Evolutionary conservation across 2,797 vertebrate genomes (phyloP).

Genomic region (Onychomys torridus): DNA sequence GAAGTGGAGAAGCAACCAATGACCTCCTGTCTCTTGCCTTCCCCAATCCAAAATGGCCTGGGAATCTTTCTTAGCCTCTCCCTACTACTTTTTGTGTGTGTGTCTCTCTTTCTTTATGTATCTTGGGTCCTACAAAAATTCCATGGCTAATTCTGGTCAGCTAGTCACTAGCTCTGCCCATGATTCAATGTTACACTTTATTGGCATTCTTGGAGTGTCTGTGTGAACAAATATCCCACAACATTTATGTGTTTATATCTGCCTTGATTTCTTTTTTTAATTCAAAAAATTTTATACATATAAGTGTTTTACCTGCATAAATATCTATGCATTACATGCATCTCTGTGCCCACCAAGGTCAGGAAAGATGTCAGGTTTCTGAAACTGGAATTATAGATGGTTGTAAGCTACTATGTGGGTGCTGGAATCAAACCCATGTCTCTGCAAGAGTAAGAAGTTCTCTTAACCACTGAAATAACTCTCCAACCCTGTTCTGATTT

Average conservation of each 20-base stretch:
- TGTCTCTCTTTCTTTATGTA: too few relatives aligned
- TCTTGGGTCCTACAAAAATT: too few relatives aligned
- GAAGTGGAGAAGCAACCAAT: neutral
- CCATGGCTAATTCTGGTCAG: neutral
- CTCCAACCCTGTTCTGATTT: neutral
- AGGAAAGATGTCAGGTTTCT: neutral
- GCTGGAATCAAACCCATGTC: neutral
- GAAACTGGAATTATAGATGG: neutral
- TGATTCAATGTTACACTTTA: neutral
- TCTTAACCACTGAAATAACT: neutral
- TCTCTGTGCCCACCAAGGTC: neutral
- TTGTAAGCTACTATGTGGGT: neutral
- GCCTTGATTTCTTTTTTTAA: neutral
- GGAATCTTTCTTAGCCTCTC: neutral
- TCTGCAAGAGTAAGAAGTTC: neutral
- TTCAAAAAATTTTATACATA: neutral
- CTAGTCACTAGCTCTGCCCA: neutral
- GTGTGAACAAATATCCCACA: neutral
- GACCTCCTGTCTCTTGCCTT: too few relatives aligned
- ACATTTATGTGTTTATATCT: neutral
- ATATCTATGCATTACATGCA: neutral
- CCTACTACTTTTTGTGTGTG: too few relatives aligned
- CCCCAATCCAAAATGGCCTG: too few relatives aligned
- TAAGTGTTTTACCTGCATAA: neutral
- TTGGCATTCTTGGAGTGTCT: neutral